Evolutionary conservation across 2,113 vertebrate species (phyloP), one percentile per base, ranked within the genome.

Genomic region (Engystomops pustulosus): DNA sequence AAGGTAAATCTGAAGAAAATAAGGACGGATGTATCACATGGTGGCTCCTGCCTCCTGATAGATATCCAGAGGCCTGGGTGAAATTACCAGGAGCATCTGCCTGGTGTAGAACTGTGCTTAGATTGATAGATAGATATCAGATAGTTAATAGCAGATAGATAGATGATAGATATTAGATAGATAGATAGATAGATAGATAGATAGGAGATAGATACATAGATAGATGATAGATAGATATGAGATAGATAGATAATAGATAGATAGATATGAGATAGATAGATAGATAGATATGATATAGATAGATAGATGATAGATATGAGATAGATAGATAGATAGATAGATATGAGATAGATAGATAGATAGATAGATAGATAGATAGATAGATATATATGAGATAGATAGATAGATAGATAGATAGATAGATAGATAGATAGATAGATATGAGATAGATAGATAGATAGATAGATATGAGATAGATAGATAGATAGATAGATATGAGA

Each of bases 281-380:
- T 62, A 62, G 27, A 30, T 15, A 3, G 55, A 60, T 60, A 60
- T 14, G 2, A 27, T n/a, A 58, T 58, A 55, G 55, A 58, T 60
- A 60, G 58, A 60, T 60, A 60, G 20, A 62, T 62, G n/a, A n/a
- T 60, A 60, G 55, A 27, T 60, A 60, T 14, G 2, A 27, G 55
- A 58, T 58, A 55, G 55, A 58, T 60, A 60, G 58, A 60, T 60
- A 60, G 20, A 62, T 62, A 62, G 58, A 62, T 58, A 58, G 38
- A 41, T 41, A 41, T 5, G 4, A 41, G 38, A 41, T 41, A 41
- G 38, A 41, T 41, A 41, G 38, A 41, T 30, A 58, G n/a, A 58
- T 58, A 58, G 11, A 30, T 60, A 60, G n/a, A 30, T 27, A 62
- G 58, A 62, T 30, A 62, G 12, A 62, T 62, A 62, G 27, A 30